A percentile compares a stretch with the other conserved stretches of the same genome.
These are phyloP conservation scores for Hyposoter dolosus DNA, from an alignment of 2,888 invertebrate species.

Conservation along the genomic window DNA sequence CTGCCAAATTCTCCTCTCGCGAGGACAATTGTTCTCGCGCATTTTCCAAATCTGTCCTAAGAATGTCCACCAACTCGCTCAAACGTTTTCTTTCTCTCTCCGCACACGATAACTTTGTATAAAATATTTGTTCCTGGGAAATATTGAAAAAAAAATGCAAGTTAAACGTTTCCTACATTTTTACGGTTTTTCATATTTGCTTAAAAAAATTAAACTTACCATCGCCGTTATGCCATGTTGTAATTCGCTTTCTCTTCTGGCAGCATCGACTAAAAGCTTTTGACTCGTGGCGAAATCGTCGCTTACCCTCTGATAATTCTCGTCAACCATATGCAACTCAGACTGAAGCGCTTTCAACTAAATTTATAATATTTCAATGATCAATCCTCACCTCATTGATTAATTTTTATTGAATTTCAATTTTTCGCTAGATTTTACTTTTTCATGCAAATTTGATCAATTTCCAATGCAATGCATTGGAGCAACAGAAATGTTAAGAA, in stretches of 20 bases:
- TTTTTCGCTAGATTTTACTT: background rate
- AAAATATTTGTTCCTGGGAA: constrained; percentile 75
- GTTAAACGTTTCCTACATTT: background rate
- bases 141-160: constrained; percentile 11
- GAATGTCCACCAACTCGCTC: constrained; percentile 69
- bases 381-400: background rate
- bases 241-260: constrained; percentile 74
- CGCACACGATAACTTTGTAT: constrained; percentile 67
- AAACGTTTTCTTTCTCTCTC: constrained; percentile 72
- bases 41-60: constrained; percentile 75
- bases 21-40: constrained; percentile 69
- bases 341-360: constrained; percentile 75
- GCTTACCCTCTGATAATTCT: constrained; percentile 73
- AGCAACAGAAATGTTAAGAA: background rate
- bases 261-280: constrained; percentile 72
- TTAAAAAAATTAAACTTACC: constrained; percentile 66
- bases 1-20: constrained; percentile 71
- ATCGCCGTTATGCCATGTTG: constrained; percentile 74
- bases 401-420: background rate
- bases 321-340: constrained; percentile 72
- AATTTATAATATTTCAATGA: constrained; percentile 25
- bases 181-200: background rate
- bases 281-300: constrained; percentile 75
- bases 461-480: background rate
- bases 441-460: background rate